These are phyloP conservation scores for Atta cephalotes DNA, from an alignment of 1,140 invertebrate species.

Conservation along the genomic window DNA sequence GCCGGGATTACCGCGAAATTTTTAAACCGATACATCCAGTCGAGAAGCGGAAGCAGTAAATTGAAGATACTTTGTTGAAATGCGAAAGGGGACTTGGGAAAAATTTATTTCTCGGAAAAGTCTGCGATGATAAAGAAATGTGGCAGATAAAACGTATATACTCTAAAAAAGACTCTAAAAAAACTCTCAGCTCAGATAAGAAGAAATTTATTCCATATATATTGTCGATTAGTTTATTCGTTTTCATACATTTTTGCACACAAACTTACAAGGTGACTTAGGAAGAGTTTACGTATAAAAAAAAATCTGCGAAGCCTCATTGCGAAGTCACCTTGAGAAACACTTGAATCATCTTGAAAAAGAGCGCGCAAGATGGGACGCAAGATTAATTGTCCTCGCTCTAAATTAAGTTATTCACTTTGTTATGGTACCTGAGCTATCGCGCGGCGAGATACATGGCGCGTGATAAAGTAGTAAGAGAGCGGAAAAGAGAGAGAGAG, in stretches of 20 bases:
- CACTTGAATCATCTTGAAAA: slow-evolving; percentile 55
- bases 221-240: neutral
- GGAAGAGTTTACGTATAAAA: neutral
- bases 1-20: slow-evolving; percentile 47
- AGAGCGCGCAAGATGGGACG: slow-evolving; percentile 44
- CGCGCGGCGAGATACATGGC: slow-evolving; percentile 57
- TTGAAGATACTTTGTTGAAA: slow-evolving; percentile 46
- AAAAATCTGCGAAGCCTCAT: neutral
- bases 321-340: slow-evolving; percentile 13
- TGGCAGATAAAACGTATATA: neutral
- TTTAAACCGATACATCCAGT: slow-evolving; percentile 41
- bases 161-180: neutral
- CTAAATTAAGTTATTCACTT: slow-evolving; percentile 67
- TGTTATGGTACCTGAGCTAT: slow-evolving; percentile 47
- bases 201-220: neutral
- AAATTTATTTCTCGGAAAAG: slow-evolving; percentile 42
- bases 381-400: slow-evolving; percentile 60
- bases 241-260: neutral
- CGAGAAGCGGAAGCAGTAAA: slow-evolving; percentile 29
- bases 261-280: neutral
- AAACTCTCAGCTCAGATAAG: no score
- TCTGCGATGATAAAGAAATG: slow-evolving; percentile 27
- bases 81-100: neutral
- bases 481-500: slow-evolving; percentile 22
- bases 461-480: slow-evolving; percentile 54